Percentiles rank a stretch among this genome's conserved stretches.
phyloP scores from a whole-genome alignment of 2,113 vertebrate genomes.

The Electrona antarctica region DNA sequence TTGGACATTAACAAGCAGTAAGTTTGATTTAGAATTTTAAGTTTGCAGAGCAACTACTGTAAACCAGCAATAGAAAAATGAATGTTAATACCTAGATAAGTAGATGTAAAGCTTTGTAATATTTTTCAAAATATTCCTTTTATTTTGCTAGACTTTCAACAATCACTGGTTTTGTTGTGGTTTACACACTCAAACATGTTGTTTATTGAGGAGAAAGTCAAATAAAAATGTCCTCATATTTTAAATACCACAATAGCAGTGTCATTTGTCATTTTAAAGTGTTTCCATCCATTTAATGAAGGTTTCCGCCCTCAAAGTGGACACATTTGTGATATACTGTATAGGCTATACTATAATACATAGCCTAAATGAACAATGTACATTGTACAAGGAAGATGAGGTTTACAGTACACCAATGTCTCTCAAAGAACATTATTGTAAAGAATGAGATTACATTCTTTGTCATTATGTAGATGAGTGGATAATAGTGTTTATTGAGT shows the following conservation, averaged over 20 bases:
- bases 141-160: slow-evolving; percentile 90
- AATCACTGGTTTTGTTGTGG: slow-evolving; percentile 85
- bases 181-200: slow-evolving; percentile 83
- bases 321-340: too few species aligned
- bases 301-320: not conserved
- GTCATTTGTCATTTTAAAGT: slow-evolving; percentile 56
- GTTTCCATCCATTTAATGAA: not conserved
- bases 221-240: slow-evolving; percentile 93
- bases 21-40: slow-evolving; percentile 83
- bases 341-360: too few species aligned
- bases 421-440: not conserved
- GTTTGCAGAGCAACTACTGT: slow-evolving; percentile 85
- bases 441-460: not conserved
- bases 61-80: slow-evolving; percentile 91
- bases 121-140: slow-evolving; percentile 82
- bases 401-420: not conserved
- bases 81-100: slow-evolving; percentile 86
- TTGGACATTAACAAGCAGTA: slow-evolving; percentile 80
- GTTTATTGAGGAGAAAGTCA: slow-evolving; percentile 83
- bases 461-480: slow-evolving; percentile 20
- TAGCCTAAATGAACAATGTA: too few species aligned
- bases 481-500: slow-evolving; percentile 19
- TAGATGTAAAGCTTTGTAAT: slow-evolving; percentile 76
- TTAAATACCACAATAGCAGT: slow-evolving; percentile 78
- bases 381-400: too few species aligned